Evolutionary conservation across 2,888 invertebrate genomes (phyloP).

Genomic region (Microplitis manilae): DNA sequence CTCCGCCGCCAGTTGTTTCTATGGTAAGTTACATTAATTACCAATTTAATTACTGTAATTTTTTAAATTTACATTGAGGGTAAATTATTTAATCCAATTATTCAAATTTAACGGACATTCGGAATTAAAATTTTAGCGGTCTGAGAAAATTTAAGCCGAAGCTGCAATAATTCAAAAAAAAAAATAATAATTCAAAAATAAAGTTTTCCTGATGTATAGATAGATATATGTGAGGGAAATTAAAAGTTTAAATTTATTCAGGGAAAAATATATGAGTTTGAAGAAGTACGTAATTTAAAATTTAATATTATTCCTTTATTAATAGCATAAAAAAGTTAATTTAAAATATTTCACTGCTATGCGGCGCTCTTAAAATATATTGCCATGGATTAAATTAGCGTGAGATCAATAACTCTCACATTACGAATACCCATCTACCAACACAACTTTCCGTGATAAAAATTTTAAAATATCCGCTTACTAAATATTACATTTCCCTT

Average conservation of each 20-base stretch:
- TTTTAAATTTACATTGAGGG: conserved; percentile 12
- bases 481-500: background rate
- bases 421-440: background rate
- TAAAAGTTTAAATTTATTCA: conserved; percentile 1
- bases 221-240: background rate
- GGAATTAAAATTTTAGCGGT: too few relatives aligned
- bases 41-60: background rate
- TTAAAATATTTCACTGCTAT: background rate
- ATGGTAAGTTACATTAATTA: conserved; percentile 62
- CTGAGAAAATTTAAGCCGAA: background rate
- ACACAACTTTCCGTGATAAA: background rate
- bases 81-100: background rate
- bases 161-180: background rate
- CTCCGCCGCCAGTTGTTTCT: conserved; percentile 68
- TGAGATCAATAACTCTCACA: background rate
- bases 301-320: background rate
- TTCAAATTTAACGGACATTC: too few relatives aligned
- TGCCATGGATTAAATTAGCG: background rate
- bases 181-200: background rate
- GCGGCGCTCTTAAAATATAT: background rate
- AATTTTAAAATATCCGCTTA: background rate
- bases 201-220: background rate
- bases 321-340: conserved; percentile 1
- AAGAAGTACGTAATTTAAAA: background rate
- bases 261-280: background rate